Conservation (phyloP, 2,797 vertebrate species). For the Darevskia nairensis region DNA sequence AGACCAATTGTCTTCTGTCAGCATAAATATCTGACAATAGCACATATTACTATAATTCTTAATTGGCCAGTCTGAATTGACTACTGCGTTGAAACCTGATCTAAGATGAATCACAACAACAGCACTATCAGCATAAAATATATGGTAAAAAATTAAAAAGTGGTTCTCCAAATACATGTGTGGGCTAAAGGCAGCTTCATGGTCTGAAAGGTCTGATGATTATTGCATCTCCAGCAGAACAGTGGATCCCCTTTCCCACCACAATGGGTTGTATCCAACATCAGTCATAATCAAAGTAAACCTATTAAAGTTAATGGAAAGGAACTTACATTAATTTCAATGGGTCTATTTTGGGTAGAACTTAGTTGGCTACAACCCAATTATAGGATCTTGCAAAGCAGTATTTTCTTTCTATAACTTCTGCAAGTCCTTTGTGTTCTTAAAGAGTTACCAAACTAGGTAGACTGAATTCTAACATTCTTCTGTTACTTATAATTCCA, state of each 20-base stretch:
- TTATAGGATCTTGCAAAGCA: constrained; percentile 39
- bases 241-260: constrained; percentile 11
- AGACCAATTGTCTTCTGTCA: background rate
- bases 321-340: no score
- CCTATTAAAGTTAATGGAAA: no score
- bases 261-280: background rate
- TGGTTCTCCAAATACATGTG: background rate
- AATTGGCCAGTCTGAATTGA: background rate
- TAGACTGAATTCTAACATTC: constrained; percentile 5
- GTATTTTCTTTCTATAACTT: constrained; percentile 31
- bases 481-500: background rate
- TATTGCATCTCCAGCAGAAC: background rate
- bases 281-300: no score
- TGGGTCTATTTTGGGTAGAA: background rate
- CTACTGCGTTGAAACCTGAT: background rate
- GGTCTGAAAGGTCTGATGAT: background rate
- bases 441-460: constrained; percentile 47
- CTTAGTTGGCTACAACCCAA: background rate
- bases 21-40: background rate
- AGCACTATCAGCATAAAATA: background rate
- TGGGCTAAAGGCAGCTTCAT: background rate
- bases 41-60: background rate
- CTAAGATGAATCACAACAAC: no score
- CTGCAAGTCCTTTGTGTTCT: constrained; percentile 53
- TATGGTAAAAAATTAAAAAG: background rate